A percentile compares a stretch with the other conserved stretches of the same genome.
Evolutionary conservation across 2,797 vertebrate species (phyloP).

Genomic region (Pteronotus mesoamericanus): DNA sequence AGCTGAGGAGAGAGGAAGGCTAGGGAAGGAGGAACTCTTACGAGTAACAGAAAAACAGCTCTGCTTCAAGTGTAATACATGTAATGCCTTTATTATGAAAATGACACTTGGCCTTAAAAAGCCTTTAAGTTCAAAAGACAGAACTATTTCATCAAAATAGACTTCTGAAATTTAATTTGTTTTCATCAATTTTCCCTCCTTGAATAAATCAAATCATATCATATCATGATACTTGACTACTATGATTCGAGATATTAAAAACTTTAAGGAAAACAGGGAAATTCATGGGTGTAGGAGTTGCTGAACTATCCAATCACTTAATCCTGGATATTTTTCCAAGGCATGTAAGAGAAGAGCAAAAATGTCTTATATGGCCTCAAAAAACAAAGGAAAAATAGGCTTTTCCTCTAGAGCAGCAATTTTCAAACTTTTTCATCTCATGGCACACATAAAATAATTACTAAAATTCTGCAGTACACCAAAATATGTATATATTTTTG

Average conservation of each 20-base stretch:
- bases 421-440: not conserved
- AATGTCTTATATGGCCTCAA: not conserved
- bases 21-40: not conserved
- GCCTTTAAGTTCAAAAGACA: not conserved
- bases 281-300: not conserved
- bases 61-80: not conserved
- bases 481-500: not conserved
- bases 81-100: conserved; percentile 6
- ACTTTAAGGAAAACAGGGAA: not conserved
- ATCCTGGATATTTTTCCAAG: not conserved
- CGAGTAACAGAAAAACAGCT: not conserved
- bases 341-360: not conserved
- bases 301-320: not conserved
- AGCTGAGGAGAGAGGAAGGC: not conserved
- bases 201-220: not conserved
- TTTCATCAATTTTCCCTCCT: not conserved
- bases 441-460: not conserved
- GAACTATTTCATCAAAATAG: not conserved
- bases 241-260: conserved; percentile 25
- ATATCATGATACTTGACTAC: not conserved
- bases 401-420: not conserved
- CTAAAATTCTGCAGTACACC: not conserved
- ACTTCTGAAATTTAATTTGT: not conserved
- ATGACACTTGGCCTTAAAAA: not conserved
- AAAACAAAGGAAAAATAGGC: not conserved